Conservation (phyloP, 2,888 invertebrate genomes). For the Molorchus minor region DNA sequence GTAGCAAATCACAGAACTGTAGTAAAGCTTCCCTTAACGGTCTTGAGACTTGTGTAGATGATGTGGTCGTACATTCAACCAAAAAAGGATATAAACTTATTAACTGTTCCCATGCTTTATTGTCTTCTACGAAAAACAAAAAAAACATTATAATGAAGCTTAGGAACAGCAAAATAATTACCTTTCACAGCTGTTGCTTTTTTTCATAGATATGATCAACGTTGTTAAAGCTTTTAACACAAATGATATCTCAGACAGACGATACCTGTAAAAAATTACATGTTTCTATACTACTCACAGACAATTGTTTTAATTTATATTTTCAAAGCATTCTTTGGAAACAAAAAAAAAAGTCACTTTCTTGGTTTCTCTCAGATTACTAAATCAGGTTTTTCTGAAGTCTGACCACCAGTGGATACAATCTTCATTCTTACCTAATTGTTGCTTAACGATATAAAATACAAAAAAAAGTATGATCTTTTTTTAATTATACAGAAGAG, state of each 20-base stretch:
- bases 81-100: constrained; percentile 91
- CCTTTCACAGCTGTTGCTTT: constrained; percentile 89
- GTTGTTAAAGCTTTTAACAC: constrained; percentile 95
- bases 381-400: no score
- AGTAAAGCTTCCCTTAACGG: constrained; percentile 85
- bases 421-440: no score
- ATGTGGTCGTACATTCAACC: constrained; percentile 85
- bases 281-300: background rate
- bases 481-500: no score
- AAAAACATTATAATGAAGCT: constrained; percentile 6
- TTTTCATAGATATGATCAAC: constrained; percentile 88
- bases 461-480: no score
- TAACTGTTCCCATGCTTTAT: constrained; percentile 91
- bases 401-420: no score
- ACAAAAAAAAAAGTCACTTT: no score
- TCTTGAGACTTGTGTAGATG: constrained; percentile 80
- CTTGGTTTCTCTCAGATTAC: no score
- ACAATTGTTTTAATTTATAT: no score
- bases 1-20: constrained; percentile 85
- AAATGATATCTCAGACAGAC: constrained; percentile 94
- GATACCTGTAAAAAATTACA: constrained; percentile 71
- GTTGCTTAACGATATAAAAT: no score
- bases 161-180: no score
- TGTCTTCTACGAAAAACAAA: constrained; percentile 72
- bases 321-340: no score